These are phyloP conservation scores for Malurus leucopterus DNA, from an alignment of 2,797 vertebrate species.

Conservation along the genomic window DNA sequence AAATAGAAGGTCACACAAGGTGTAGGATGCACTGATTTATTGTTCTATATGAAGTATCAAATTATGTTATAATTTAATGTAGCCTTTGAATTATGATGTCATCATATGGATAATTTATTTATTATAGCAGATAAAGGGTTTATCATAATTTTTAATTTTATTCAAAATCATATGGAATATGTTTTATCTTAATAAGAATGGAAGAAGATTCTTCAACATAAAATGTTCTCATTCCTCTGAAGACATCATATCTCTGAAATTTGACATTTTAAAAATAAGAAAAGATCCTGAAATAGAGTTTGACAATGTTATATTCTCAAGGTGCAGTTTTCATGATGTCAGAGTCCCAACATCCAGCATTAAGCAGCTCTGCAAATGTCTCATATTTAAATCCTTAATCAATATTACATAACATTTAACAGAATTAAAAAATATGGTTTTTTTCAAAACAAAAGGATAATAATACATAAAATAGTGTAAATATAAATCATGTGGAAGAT, in stretches of 20 bases:
- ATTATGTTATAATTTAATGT: conserved; percentile 36
- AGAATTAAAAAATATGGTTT: neutral
- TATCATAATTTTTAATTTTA: neutral
- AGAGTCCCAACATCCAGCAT: neutral
- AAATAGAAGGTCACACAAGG: conserved; percentile 44
- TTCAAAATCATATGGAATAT: neutral
- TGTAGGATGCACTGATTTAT: conserved; percentile 15
- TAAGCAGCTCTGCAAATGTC: neutral
- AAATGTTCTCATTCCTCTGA: conserved; percentile 27
- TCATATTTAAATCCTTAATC: neutral
- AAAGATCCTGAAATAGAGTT: conserved; percentile 27
- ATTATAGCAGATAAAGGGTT: neutral
- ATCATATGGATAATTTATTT: conserved; percentile 12
- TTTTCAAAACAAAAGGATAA: neutral
- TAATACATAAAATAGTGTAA: neutral
- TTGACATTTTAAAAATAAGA: conserved; percentile 37
- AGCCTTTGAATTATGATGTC: conserved; percentile 26
- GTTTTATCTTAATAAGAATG: conserved; percentile 4
- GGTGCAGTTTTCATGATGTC: conserved; percentile 10
- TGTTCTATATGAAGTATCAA: conserved; percentile 29
- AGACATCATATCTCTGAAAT: conserved; percentile 13
- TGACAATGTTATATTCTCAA: neutral
- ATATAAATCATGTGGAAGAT: neutral
- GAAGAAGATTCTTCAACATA: neutral
- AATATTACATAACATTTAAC: neutral